Evolutionary conservation across 2,888 invertebrate species (phyloP).

Genomic region (Athetis lepigone): DNA sequence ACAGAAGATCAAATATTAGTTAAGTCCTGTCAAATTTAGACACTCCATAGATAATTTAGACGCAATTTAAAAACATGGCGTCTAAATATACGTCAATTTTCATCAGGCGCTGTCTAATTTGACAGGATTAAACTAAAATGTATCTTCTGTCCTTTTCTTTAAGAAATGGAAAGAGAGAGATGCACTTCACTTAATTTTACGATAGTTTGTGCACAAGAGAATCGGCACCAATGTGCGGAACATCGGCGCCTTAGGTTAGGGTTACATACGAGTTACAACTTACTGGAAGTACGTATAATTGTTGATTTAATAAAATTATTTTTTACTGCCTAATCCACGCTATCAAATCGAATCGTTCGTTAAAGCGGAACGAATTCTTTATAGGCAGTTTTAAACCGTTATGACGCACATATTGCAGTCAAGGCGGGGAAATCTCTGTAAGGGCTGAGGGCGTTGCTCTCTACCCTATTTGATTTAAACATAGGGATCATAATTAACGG

Average conservation of each 20-base stretch:
- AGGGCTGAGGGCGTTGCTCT: conserved; percentile 65
- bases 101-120: too few species aligned
- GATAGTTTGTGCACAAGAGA: too few species aligned
- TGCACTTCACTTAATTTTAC: too few species aligned
- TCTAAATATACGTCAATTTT: too few species aligned
- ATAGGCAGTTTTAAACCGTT: conserved; percentile 83
- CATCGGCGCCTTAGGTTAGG: conserved; percentile 55
- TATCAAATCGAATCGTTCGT: conserved; percentile 80
- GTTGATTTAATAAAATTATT: conserved; percentile 74
- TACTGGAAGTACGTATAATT: conserved; percentile 62
- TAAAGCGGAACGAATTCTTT: conserved; percentile 86
- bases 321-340: conserved; percentile 76
- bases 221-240: too few species aligned
- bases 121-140: too few species aligned
- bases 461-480: conserved; percentile 66
- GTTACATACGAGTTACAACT: conserved; percentile 23
- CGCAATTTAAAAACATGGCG: too few species aligned
- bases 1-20: too few species aligned
- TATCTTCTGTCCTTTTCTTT: too few species aligned
- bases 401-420: conserved; percentile 80
- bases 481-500: conserved; percentile 82
- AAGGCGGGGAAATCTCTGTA: conserved; percentile 70
- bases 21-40: too few species aligned
- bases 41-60: too few species aligned
- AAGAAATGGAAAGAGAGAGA: too few species aligned